A percentile compares a stretch with the other conserved stretches of the same genome.
Conservation (phyloP, 1,140 invertebrate genomes). For the Polypedilum vanderplanki region DNA sequence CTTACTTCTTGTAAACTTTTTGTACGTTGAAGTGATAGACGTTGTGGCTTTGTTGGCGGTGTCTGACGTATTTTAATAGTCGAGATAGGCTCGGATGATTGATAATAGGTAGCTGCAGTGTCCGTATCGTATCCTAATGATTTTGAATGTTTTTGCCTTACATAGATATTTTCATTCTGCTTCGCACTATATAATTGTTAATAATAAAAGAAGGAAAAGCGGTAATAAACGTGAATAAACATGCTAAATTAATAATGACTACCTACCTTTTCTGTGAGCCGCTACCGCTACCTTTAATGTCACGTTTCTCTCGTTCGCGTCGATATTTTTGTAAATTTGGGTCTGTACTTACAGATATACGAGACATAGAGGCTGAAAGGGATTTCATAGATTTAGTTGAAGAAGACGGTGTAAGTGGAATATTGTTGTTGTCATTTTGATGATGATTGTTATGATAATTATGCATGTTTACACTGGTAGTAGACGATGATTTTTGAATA, state of each 20-base stretch:
- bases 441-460: background rate
- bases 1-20: constrained; percentile 70
- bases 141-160: constrained; percentile 37
- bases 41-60: constrained; percentile 74
- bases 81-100: constrained; percentile 50
- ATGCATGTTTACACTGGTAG: background rate
- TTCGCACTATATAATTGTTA: background rate
- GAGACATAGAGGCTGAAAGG: background rate
- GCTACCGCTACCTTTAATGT: background rate
- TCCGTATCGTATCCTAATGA: constrained; percentile 44
- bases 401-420: too few relatives aligned
- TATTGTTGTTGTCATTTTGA: background rate
- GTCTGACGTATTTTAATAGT: constrained; percentile 53
- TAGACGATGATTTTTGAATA: background rate
- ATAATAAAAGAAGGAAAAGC: background rate
- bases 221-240: background rate
- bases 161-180: constrained; percentile 32
- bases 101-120: constrained; percentile 43
- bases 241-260: background rate
- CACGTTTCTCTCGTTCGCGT: background rate
- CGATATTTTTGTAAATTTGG: background rate
- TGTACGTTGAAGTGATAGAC: constrained; percentile 72
- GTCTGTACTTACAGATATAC: background rate
- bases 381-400: background rate
- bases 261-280: background rate